Evolutionary conservation across 1,140 invertebrate genomes (phyloP).

Genomic region (Brachionus manjavacas): DNA sequence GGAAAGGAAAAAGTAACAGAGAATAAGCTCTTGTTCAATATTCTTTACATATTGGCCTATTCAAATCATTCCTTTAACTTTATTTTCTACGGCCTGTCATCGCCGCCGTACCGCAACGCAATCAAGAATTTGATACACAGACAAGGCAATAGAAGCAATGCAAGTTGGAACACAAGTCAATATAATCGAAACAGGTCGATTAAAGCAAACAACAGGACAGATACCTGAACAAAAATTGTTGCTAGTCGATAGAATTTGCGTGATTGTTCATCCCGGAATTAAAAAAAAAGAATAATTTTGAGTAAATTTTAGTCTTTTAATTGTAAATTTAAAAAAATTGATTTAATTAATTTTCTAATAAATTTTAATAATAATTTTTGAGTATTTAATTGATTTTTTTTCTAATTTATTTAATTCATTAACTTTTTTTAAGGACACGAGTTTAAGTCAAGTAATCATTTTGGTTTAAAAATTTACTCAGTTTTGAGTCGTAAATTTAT

Average conservation of each 20-base stretch:
- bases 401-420: too few species aligned
- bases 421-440: too few species aligned
- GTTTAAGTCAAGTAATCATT: too few species aligned
- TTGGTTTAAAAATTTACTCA: too few species aligned
- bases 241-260: not conserved
- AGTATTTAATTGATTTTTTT: too few species aligned
- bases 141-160: not conserved
- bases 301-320: too few species aligned
- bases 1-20: not conserved
- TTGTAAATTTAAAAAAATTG: too few species aligned
- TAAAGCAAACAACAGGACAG: not conserved
- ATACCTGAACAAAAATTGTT: not conserved
- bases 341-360: too few species aligned
- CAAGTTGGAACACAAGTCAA: not conserved
- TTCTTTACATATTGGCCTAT: conserved; percentile 36
- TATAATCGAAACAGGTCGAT: not conserved
- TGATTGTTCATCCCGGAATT: not conserved
- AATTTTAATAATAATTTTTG: too few species aligned
- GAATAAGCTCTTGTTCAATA: not conserved
- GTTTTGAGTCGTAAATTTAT: too few species aligned
- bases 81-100: conserved; percentile 38
- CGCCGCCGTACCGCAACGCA: conserved; percentile 35
- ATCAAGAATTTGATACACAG: not conserved
- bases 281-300: not conserved
- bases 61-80: conserved; percentile 42